Base-by-base conservation (phyloP, 23 tunicate species). In the Oikopleura albicans region DNA sequence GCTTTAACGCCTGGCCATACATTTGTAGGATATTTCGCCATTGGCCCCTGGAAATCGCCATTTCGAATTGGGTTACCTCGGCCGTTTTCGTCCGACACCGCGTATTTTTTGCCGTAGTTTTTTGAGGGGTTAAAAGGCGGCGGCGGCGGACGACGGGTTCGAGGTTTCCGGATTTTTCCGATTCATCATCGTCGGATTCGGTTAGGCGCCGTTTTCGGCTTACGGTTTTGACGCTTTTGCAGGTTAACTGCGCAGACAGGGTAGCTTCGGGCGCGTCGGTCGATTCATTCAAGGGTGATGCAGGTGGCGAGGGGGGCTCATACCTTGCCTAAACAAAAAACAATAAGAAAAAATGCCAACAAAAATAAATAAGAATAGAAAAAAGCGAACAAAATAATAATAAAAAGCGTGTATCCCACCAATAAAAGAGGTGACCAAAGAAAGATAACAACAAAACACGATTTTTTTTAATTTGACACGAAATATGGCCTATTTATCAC, bases 281-380 rank as follows among this genome's bases (percentile, higher is more conserved):
- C 2, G 79, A 71, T 31, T 71, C 79, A 71, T 71, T 71, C 4
- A 71, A 29, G 4, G 79, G 79, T 12, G 79, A 71, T 2, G 79
- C 79, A 22, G 79, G 79, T 71, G 79, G 79, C 28, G 79, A 71
- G n/a, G n/a, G n/a, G n/a, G n/a, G n/a, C n/a, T n/a, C n/a, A n/a
- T n/a, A n/a, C n/a, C n/a, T n/a, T n/a, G n/a, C n/a, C n/a, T n/a
- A n/a, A n/a, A n/a, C n/a, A n/a, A n/a, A n/a, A n/a, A n/a, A n/a
- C n/a, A n/a, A n/a, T n/a, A n/a, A n/a, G n/a, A n/a, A n/a, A n/a
- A n/a, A n/a, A n/a, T n/a, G n/a, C n/a, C n/a, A n/a, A n/a, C n/a
- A n/a, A n/a, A n/a, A n/a, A n/a, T n/a, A n/a, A n/a, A n/a, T n/a
- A n/a, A n/a, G n/a, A n/a, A n/a, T n/a, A n/a, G n/a, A n/a, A n/a